These are phyloP conservation scores for Mugil cephalus DNA, from an alignment of 2,113 vertebrate genomes.

Conservation along the genomic window DNA sequence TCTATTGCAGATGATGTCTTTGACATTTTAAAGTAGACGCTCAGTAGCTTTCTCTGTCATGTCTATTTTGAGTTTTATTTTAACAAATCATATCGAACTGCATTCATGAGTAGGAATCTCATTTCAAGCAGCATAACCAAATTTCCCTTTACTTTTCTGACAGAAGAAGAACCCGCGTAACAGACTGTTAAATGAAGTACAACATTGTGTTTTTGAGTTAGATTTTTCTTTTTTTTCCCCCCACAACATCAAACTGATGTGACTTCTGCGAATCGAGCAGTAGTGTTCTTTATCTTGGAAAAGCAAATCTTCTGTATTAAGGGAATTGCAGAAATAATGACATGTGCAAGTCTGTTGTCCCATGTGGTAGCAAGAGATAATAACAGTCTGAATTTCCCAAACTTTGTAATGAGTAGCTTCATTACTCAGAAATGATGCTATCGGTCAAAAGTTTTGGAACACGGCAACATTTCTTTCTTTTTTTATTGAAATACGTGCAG, in stretches of 20 bases:
- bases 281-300: slow-evolving; percentile 47
- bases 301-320: slow-evolving; percentile 33
- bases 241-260: slow-evolving; percentile 40
- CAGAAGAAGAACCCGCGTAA: slow-evolving; percentile 2
- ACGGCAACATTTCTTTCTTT: too few species aligned
- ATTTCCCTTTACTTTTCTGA: slow-evolving; percentile 13
- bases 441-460: too few species aligned
- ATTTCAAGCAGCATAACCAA: slow-evolving; percentile 7
- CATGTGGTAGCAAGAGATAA: slow-evolving; percentile 66
- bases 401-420: slow-evolving; percentile 52
- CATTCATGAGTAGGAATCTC: slow-evolving; percentile 19
- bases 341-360: slow-evolving; percentile 56
- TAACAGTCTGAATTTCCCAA: slow-evolving; percentile 59
- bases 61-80: slow-evolving; percentile 26
- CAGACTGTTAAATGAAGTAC: too few species aligned
- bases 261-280: slow-evolving; percentile 21
- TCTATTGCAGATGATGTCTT: slow-evolving; percentile 35
- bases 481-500: too few species aligned
- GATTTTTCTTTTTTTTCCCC: not conserved
- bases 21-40: slow-evolving; percentile 59
- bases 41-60: slow-evolving; percentile 23
- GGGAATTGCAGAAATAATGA: slow-evolving; percentile 58
- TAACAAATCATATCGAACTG: slow-evolving; percentile 37
- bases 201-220: not conserved
- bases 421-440: slow-evolving; percentile 57